Percentiles rank a stretch among this genome's conserved stretches.
Conservation (phyloP, 2,888 invertebrate genomes). For the Eupithecia dodoneata region DNA sequence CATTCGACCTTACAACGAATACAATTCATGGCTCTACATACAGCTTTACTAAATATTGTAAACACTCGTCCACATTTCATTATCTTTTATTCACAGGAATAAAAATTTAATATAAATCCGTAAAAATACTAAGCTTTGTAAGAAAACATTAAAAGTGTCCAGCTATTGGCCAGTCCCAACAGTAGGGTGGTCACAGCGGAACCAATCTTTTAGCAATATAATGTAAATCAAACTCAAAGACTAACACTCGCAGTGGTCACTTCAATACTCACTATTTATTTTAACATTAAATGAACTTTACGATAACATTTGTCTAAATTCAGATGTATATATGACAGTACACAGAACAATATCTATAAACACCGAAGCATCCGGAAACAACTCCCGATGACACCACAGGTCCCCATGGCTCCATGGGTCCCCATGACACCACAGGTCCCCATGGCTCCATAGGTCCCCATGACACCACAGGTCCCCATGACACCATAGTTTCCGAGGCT, state of each 20-base stretch:
- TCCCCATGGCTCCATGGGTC: no score
- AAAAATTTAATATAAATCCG: constrained; percentile 14
- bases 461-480: no score
- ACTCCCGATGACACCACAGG: not conserved
- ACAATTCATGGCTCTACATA: not conserved
- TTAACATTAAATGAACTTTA: not conserved
- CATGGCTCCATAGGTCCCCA: no score
- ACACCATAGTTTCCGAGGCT: no score
- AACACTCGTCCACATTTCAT: constrained; percentile 13
- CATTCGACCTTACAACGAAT: not conserved
- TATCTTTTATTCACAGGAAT: not conserved
- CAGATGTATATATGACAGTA: not conserved
- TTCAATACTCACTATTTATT: not conserved
- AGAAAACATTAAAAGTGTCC: not conserved
- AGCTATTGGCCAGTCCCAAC: not conserved
- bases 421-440: no score
- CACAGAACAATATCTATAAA: not conserved
- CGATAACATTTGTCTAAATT: not conserved
- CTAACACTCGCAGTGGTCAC: not conserved
- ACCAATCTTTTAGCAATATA: not conserved
- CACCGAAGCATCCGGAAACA: not conserved
- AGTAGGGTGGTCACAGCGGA: not conserved
- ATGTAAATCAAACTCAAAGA: not conserved
- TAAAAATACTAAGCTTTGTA: constrained; percentile 18
- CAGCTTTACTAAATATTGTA: constrained; percentile 3